Evolutionary conservation across 2,113 vertebrate species (phyloP), one percentile per base, ranked within the genome.

Genomic region (Nicator chloris): DNA sequence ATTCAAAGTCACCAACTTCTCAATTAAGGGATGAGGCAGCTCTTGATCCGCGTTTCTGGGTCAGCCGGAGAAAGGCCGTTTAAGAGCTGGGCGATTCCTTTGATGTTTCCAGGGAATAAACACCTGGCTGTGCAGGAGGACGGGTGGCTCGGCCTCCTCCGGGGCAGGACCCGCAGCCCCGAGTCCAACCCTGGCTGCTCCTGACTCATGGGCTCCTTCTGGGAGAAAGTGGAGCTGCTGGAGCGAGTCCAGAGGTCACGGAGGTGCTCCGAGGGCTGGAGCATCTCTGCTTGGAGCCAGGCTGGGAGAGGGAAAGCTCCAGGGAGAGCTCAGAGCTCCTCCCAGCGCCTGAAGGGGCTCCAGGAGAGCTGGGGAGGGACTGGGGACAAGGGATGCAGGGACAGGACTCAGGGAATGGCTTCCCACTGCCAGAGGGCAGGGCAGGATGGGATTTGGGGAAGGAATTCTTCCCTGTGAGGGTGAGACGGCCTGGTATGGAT

Each of bases 21-120:
- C 95, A 95, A 94, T 96, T 95, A 97, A 88, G 88, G 94, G 94
- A 80, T 96, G 93, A 96, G 90, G 77, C 92, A 11, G 94, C 94
- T 80, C 93, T 57, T 83, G 68, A 92, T 86, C 96, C 92, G 0
- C 7, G 15, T 96, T 97, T 96, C 95, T 97, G 93, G 96, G 95
- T 97, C 94, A 95, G 93, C 79, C 40, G 51, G 88, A 81, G 82
- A 91, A 92, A 96, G 94, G 94, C 79, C 85, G 11, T 54, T 66
- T 18, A 4, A 47, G 76, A 66, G 6, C 94, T 0, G 68, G 73
- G 60, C 2, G 10, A 16, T 45, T 4, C 76, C 85, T 96, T 94
- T 96, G 93, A 94, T 94, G 85, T 88, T 88, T 12, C 27, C 33
- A 3, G 19, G 90, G 45, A 60, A 53, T 42, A 9, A 93, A 21